Base-by-base conservation (phyloP, 2,888 invertebrate genomes). In the Osedax frankpressi region DNA sequence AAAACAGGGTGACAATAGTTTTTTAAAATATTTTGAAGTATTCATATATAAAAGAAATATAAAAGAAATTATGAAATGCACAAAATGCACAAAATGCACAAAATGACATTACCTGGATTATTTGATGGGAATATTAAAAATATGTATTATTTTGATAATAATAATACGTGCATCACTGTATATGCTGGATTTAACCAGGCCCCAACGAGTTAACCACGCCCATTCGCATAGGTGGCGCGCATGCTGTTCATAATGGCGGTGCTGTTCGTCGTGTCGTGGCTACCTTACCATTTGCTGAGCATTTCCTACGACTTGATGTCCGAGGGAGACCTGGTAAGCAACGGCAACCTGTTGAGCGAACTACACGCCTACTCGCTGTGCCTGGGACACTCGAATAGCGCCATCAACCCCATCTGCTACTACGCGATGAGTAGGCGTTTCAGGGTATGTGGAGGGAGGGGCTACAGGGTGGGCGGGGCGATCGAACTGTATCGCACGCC, bases 321-420 rank as follows among this genome's bases (percentile, higher is more conserved):
- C n/a, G 62, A 69, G 30, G 71, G 69, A 67, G 26, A 29, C 3
- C 70, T 74, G 3, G 24, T 44, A 6, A 26, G 30, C 24, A 65
- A 75, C 28, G 73, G 74, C 1, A 65, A 62, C 11, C 14, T 63
- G 6, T 67, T 76, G 59, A 63, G 74, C 6, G 70, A 76, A 28
- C 29, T 75, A 1, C 72, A 73, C 59, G 65, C 73, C 14, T 76
- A 73, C 59, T 44, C 70, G 28, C 44, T 76, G 62, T 76, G 76
- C 75, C 76, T 81, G 1, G 81, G 79, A 1, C 76, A 81, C 24
- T 77, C 80, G 3, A 81, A 81, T 74, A 81, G 81, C 2, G 78
- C 80, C 19, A 76, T 81, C 28, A 81, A 81, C 74, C 81, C 81
- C 1, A 76, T 81, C n/a, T 80, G 80, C 30, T 81, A 81, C 74